Evolutionary conservation across 2,797 vertebrate genomes (phyloP).

Genomic region (Coendou prehensilis): DNA sequence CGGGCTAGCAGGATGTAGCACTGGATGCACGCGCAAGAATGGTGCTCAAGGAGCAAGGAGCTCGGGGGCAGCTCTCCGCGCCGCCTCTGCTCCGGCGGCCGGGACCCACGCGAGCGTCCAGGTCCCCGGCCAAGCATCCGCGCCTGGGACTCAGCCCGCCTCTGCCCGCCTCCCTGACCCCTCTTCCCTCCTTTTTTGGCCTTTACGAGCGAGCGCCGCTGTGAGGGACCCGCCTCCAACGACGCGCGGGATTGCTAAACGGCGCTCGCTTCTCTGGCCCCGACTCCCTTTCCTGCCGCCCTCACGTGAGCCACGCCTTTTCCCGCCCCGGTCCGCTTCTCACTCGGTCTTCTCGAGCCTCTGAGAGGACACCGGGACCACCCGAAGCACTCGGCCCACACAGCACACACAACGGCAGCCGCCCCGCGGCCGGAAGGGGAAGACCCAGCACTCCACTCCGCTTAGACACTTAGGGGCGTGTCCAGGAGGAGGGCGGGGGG

Average conservation of each 20-base stretch:
- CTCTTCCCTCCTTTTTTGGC: background rate
- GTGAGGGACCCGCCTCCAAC: background rate
- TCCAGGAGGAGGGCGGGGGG: constrained; percentile 23
- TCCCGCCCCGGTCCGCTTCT: background rate
- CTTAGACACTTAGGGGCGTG: background rate
- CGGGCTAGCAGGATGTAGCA: background rate
- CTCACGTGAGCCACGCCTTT: background rate
- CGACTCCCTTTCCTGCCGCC: background rate
- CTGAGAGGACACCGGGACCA: rapidly evolving
- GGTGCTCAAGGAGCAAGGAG: rapidly evolving
- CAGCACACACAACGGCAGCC: background rate
- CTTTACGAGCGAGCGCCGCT: background rate
- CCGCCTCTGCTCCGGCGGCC: background rate
- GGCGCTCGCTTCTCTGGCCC: background rate
- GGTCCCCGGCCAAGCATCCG: background rate
- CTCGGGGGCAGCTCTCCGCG: background rate
- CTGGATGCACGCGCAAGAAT: background rate
- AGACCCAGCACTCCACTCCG: background rate
- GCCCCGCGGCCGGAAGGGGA: background rate
- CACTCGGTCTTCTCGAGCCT: background rate
- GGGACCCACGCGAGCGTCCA: background rate
- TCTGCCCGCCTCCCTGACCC: background rate
- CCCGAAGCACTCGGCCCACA: background rate
- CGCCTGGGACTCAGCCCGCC: background rate
- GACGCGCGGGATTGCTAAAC: background rate